Evolutionary conservation across 2,888 invertebrate species (phyloP).

Genomic region (Drosophila putrida): DNA sequence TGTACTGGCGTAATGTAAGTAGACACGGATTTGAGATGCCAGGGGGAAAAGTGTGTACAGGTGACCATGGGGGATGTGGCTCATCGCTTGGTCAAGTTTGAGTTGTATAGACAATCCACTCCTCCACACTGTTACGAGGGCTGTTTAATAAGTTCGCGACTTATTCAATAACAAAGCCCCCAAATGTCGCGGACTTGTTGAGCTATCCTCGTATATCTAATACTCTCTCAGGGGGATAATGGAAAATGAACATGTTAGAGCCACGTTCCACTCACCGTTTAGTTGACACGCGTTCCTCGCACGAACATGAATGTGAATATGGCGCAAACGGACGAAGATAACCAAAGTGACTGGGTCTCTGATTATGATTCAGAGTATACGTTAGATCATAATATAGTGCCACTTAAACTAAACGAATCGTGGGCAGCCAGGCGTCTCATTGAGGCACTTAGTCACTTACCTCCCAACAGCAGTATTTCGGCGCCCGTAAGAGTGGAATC

Average conservation of each 20-base stretch:
- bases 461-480: constrained; percentile 71
- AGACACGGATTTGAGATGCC: constrained; percentile 53
- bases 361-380: constrained; percentile 36
- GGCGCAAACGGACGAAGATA: constrained; percentile 49
- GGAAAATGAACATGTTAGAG: constrained; percentile 62
- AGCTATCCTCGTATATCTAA: too few species aligned
- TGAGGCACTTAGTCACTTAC: constrained; percentile 85
- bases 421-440: constrained; percentile 87
- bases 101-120: constrained; percentile 40
- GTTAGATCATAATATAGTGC: constrained; percentile 65
- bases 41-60: neutral
- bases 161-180: too few species aligned
- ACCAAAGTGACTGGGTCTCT: constrained; percentile 18
- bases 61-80: constrained; percentile 17
- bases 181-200: too few species aligned
- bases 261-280: constrained; percentile 46
- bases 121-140: constrained; percentile 8
- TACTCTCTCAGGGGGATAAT: constrained; percentile 8
- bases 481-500: constrained; percentile 68
- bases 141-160: too few species aligned
- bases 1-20: constrained; percentile 80
- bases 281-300: constrained; percentile 63
- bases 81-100: constrained; percentile 24
- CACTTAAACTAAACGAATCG: constrained; percentile 87
- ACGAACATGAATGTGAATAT: constrained; percentile 47